Base-by-base conservation (phyloP, 2,797 vertebrate genomes). In the Hephaestus fuliginosus region DNA sequence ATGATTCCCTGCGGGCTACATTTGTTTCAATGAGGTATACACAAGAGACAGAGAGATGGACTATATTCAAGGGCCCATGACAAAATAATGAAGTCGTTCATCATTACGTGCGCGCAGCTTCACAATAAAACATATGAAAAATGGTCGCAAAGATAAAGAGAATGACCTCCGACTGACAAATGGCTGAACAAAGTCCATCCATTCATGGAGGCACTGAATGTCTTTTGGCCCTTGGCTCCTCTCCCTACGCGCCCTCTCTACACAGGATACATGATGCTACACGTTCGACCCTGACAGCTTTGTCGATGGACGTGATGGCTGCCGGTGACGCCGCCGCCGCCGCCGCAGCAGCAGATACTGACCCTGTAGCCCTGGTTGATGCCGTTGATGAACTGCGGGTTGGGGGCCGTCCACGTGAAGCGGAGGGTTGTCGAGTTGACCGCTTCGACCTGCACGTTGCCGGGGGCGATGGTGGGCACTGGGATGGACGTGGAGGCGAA, bases 331-430 rank as follows among this genome's bases (percentile, higher is more conserved):
- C 52, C 63, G 3, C 51, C 2, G 43, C 25, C 25, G 25, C 25
- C 14, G 13, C 25, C 25, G 25, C 25, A 12, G 13, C 25, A 25
- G 82, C 69, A 3, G 52, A 48, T 8, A 78, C 91, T 86, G 92
- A 98, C 98, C 98, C 98, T 99, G 95, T 99, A 99, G 74, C 98
- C 98, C 92, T 99, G 98, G 95, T 99, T 99, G 95, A 99, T 99
- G 84, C 98, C 98, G 0, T 99, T 99, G 95, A 99, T 98, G 95
- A 99, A 99, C 95, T 99, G 98, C 15, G 98, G 98, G 91, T 98
- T 99, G 18, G 98, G 98, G 11, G 98, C 97, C 1, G 93, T 97
- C 98, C 98, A 99, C 79, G 97, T 98, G 86, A 99, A 98, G 80
- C 97, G 97, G 81, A 99, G 96, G 7, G 97, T 94, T 0, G 97